Percentiles rank a stretch among this genome's conserved stretches.
Evolutionary conservation across 37 sponge, comb jelly and placozoan genomes (phyloP).

Genomic region (Oopsacas minuta): DNA sequence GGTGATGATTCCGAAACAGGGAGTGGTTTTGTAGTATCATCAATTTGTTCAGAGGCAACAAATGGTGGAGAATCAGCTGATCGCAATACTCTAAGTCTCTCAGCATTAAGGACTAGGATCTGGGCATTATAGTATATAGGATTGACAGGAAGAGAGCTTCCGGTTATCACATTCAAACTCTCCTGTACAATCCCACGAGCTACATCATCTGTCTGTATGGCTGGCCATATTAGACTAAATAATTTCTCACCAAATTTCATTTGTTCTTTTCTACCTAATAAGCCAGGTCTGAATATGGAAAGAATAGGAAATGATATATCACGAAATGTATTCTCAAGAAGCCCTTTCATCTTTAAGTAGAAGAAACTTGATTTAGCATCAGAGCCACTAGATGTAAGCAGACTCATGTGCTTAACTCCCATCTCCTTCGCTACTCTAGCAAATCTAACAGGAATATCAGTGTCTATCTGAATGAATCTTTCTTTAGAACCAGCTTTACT

Average conservation of each 20-base stretch:
- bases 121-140: neutral
- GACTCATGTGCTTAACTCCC: slow-evolving; percentile 51
- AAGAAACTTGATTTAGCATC: slow-evolving; percentile 59
- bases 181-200: slow-evolving; percentile 47
- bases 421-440: slow-evolving; percentile 40
- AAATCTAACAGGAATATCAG: slow-evolving; percentile 40
- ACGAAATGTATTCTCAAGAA: slow-evolving; percentile 34
- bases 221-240: neutral
- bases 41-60: too few relatives aligned
- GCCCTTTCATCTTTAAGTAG: slow-evolving; percentile 52
- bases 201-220: slow-evolving; percentile 30
- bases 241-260: slow-evolving; percentile 43
- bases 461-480: slow-evolving; percentile 54
- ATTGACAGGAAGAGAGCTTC: neutral
- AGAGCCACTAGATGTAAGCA: slow-evolving; percentile 43
- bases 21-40: too few relatives aligned
- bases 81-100: neutral
- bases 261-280: slow-evolving; percentile 33
- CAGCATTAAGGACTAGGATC: neutral
- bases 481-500: slow-evolving; percentile 56
- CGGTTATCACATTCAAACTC: slow-evolving; percentile 20
- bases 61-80: too few relatives aligned
- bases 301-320: slow-evolving; percentile 24
- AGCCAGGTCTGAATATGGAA: slow-evolving; percentile 49
- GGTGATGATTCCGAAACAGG: too few relatives aligned